phyloP scores from a whole-genome alignment of 1,140 invertebrate genomes.

The Aphelenchoides besseyi region DNA sequence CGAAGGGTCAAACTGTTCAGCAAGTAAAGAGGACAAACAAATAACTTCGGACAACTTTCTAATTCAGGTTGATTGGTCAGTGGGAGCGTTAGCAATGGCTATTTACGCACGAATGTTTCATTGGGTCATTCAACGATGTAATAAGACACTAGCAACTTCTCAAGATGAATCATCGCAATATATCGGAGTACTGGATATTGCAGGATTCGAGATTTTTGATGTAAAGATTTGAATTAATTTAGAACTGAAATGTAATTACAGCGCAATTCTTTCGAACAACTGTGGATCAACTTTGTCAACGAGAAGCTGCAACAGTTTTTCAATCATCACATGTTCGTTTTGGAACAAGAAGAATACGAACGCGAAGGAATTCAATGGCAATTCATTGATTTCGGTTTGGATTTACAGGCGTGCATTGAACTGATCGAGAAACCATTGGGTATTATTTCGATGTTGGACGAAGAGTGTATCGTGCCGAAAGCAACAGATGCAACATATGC shows the following conservation, averaged over 20 bases:
- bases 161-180: constrained; percentile 43
- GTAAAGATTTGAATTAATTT: constrained; percentile 59
- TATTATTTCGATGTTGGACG: constrained; percentile 81
- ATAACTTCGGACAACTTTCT: constrained; percentile 4
- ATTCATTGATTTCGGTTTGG: constrained; percentile 99
- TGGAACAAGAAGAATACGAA: constrained; percentile 98
- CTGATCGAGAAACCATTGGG: constrained; percentile 99
- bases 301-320: constrained; percentile 69
- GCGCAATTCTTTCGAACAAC: constrained; percentile 81
- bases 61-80: constrained; percentile 64
- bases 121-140: constrained; percentile 56
- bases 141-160: constrained; percentile 48
- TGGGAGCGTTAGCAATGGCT: constrained; percentile 64
- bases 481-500: constrained; percentile 95
- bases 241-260: background rate
- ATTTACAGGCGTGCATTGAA: constrained; percentile 93
- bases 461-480: constrained; percentile 99
- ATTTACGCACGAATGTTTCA: constrained; percentile 56
- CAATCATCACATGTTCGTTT: constrained; percentile 99
- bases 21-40: constrained; percentile 66
- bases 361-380: constrained; percentile 94
- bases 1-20: constrained; percentile 74
- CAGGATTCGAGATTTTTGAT: constrained; percentile 99
- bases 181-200: constrained; percentile 96
- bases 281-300: constrained; percentile 99